Conservation (phyloP, 2,797 vertebrate genomes). For the Ctenopoma multispine region DNA sequence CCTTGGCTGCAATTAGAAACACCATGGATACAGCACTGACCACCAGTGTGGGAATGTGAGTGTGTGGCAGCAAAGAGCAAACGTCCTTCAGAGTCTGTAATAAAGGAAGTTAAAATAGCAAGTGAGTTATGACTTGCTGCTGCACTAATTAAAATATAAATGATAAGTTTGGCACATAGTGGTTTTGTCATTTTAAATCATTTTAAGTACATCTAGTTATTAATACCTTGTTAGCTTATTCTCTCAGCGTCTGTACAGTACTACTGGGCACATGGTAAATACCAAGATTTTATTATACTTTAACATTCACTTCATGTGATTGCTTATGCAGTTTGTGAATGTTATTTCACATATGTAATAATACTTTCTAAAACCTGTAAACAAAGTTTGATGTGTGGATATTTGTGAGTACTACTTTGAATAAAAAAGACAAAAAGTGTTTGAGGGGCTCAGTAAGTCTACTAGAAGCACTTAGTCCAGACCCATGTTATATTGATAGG, state of each 20-base stretch:
- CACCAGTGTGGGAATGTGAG: constrained; percentile 88
- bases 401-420: too few species aligned
- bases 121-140: background rate
- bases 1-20: constrained; percentile 87
- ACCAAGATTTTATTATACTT: too few species aligned
- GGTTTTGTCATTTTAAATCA: background rate
- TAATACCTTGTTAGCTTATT: background rate
- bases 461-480: background rate
- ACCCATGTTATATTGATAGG: background rate
- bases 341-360: background rate
- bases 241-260: too few species aligned
- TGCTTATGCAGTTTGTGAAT: too few species aligned
- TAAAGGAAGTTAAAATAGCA: constrained; percentile 11
- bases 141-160: background rate
- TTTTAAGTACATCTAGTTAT: background rate
- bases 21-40: constrained; percentile 87
- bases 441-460: background rate
- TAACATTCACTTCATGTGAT: too few species aligned
- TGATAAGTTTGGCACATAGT: background rate
- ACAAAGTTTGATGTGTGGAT: background rate
- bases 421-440: background rate
- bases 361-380: background rate
- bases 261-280: background rate
- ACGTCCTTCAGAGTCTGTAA: constrained; percentile 89
- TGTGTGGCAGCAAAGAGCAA: constrained; percentile 85